Percentiles rank a stretch among this genome's conserved stretches.
phyloP scores from a whole-genome alignment of 2,797 vertebrate species.

The Chelonia mydas region DNA sequence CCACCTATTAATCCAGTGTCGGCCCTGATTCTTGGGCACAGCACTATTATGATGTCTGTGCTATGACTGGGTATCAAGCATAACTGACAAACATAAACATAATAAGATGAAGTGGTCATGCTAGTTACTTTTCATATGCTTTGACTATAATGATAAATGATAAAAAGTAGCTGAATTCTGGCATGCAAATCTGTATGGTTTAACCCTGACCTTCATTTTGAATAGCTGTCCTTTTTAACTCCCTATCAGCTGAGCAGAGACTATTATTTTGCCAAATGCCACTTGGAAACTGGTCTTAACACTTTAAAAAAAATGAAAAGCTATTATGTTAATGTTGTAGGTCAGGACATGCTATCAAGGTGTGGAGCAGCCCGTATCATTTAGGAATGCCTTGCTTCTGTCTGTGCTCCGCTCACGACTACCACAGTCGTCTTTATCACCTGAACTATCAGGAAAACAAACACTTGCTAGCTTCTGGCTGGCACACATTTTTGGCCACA shows the following conservation, averaged over 20 bases:
- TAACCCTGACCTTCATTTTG: slow-evolving; percentile 9
- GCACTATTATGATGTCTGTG: not conserved
- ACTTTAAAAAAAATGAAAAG: slow-evolving; percentile 26
- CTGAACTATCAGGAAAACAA: slow-evolving; percentile 51
- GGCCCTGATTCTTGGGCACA: not conserved
- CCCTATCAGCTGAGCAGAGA: not conserved
- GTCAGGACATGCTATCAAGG: slow-evolving; percentile 29
- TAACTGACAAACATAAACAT: not conserved
- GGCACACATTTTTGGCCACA: slow-evolving; percentile 37
- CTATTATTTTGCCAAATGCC: not conserved
- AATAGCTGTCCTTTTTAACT: not conserved
- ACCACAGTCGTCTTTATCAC: slow-evolving; percentile 12
- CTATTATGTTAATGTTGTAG: slow-evolving; percentile 29
- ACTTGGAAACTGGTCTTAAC: not conserved
- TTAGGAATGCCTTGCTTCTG: slow-evolving; percentile 37
- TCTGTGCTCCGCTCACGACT: not conserved
- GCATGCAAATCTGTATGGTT: not conserved
- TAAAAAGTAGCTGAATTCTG: not conserved
- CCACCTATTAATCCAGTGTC: not conserved
- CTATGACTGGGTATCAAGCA: accelerated
- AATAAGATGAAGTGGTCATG: not conserved
- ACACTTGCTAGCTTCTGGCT: slow-evolving; percentile 21
- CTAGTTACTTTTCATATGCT: not conserved
- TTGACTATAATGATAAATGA: not conserved
- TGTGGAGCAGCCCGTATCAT: slow-evolving; percentile 42